Percentiles rank a stretch among this genome's conserved stretches.
phyloP scores from a whole-genome alignment of 2,797 vertebrate genomes.

The Coregonus sp. region DNA sequence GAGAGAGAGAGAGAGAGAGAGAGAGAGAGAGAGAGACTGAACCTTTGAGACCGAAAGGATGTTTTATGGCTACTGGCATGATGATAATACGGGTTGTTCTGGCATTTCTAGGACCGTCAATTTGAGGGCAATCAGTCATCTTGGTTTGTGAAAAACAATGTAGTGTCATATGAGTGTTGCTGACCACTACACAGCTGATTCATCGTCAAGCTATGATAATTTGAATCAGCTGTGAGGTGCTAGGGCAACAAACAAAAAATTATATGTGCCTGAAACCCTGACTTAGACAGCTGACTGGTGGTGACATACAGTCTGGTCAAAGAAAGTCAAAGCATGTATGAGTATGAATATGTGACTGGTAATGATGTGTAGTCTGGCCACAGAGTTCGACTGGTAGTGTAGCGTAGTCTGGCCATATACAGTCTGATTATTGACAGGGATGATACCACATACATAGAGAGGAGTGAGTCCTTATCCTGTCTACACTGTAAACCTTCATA shows the following conservation, averaged over 20 bases:
- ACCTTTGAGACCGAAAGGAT: slow-evolving; percentile 67
- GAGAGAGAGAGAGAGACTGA: slow-evolving; percentile 41
- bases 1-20: too few species aligned
- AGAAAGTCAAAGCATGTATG: background rate
- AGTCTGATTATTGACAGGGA: background rate
- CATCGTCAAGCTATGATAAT: too few species aligned
- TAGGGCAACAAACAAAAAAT: too few species aligned
- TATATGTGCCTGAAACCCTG: too few species aligned
- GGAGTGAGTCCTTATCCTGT: background rate
- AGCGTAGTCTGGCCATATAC: background rate
- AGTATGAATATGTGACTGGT: background rate
- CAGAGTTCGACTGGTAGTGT: background rate
- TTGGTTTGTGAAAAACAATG: background rate
- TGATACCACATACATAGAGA: background rate
- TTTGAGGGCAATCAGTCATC: slow-evolving; percentile 18
- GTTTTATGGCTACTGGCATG: slow-evolving; percentile 64
- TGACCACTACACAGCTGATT: background rate
- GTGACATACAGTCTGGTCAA: background rate
- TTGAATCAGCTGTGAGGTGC: too few species aligned
- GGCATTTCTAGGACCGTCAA: slow-evolving; percentile 30
- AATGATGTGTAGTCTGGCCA: background rate
- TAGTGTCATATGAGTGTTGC: too few species aligned
- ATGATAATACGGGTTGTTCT: slow-evolving; percentile 56
- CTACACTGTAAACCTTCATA: background rate
- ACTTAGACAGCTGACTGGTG: background rate